Percentiles rank a stretch among this genome's conserved stretches.
Evolutionary conservation across 1,140 invertebrate genomes (phyloP).

Genomic region (Drosophila sp.): DNA sequence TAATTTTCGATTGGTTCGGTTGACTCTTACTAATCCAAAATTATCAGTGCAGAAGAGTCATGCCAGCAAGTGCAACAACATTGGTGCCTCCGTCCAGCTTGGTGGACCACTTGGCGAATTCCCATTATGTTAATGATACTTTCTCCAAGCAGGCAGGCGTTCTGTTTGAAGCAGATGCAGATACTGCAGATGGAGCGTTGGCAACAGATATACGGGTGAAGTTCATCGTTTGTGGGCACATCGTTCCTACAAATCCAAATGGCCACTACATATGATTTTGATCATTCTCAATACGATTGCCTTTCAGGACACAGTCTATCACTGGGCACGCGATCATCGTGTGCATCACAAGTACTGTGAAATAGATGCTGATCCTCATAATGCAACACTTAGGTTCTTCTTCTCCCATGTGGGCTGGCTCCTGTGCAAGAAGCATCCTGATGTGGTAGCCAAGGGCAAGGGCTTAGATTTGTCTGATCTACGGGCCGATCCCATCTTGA

Average conservation of each 20-base stretch:
- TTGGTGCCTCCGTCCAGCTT: slow-evolving; percentile 12
- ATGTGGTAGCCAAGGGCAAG: slow-evolving; percentile 93
- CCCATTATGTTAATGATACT: background rate
- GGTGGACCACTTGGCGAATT: background rate
- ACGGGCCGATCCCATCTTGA: slow-evolving; percentile 91
- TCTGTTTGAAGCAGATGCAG: slow-evolving; percentile 86
- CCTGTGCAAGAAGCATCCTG: slow-evolving; percentile 93
- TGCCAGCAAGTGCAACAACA: slow-evolving; percentile 65
- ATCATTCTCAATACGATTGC: slow-evolving; percentile 92
- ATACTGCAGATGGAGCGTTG: slow-evolving; percentile 84
- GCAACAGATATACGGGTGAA: slow-evolving; percentile 86
- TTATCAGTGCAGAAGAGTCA: slow-evolving; percentile 12
- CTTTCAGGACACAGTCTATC: slow-evolving; percentile 94
- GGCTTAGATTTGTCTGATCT: slow-evolving; percentile 93
- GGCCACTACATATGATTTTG: slow-evolving; percentile 91
- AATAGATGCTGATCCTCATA: slow-evolving; percentile 97
- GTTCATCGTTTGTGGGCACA: slow-evolving; percentile 97
- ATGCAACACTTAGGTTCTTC: slow-evolving; percentile 95
- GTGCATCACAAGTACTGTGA: slow-evolving; percentile 98
- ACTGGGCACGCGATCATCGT: slow-evolving; percentile 96
- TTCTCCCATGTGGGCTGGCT: slow-evolving; percentile 98
- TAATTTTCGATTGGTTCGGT: no score
- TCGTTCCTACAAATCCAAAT: slow-evolving; percentile 95
- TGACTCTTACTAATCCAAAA: no score
- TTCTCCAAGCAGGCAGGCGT: slow-evolving; percentile 84